Conservation (phyloP, 2,113 vertebrate genomes). For the Typhlomys cinereus region DNA sequence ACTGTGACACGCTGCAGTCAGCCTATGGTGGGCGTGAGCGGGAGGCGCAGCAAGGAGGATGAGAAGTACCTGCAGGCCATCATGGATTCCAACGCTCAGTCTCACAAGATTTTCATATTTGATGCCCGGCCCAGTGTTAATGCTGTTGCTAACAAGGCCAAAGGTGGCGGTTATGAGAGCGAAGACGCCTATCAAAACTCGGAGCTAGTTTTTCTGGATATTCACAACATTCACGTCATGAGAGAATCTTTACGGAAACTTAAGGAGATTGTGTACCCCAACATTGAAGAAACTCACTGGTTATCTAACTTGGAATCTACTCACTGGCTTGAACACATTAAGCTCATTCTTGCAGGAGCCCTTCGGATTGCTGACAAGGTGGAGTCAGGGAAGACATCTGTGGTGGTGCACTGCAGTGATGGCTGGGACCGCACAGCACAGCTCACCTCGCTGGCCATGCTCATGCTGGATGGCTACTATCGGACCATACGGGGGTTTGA, state of each 20-base stretch:
- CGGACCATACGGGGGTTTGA: conserved; percentile 95
- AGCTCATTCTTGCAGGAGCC: conserved; percentile 96
- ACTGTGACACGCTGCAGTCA: conserved; percentile 96
- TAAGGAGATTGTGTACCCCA: conserved; percentile 97
- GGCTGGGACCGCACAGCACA: conserved; percentile 98
- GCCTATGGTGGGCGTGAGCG: conserved; percentile 95
- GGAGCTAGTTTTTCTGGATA: conserved; percentile 97
- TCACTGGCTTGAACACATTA: conserved; percentile 99
- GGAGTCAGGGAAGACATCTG: conserved; percentile 96
- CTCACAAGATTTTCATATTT: conserved; percentile 98
- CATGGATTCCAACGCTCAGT: conserved; percentile 99
- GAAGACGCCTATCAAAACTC: conserved; percentile 99
- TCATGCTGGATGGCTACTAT: conserved; percentile 96
- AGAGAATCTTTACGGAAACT: conserved; percentile 96
- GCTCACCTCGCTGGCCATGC: conserved; percentile 95
- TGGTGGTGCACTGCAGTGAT: conserved; percentile 97
- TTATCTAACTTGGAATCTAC: conserved; percentile 97
- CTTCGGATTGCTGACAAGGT: conserved; percentile 96
- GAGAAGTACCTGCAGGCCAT: conserved; percentile 97
- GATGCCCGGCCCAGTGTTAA: conserved; percentile 97
- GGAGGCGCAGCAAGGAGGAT: conserved; percentile 96
- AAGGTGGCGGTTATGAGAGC: conserved; percentile 97
- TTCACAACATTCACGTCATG: conserved; percentile 99
- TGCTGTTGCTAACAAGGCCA: conserved; percentile 98
- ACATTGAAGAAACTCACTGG: conserved; percentile 97